These are phyloP conservation scores for Dicentrarchus labrax DNA, from an alignment of 2,113 vertebrate genomes.

Conservation along the genomic window DNA sequence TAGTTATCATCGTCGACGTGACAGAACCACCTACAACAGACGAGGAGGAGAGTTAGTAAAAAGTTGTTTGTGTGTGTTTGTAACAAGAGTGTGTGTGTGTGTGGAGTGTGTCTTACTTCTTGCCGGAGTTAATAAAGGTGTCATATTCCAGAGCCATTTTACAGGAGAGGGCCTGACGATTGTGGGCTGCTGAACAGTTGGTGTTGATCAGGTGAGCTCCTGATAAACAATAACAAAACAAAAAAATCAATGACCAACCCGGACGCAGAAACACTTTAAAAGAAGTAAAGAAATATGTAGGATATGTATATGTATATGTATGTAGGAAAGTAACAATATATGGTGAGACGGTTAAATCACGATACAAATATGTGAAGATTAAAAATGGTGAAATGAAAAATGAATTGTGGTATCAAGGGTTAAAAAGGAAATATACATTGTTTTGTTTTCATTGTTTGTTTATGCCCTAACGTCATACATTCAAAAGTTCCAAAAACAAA, in stretches of 20 bases:
- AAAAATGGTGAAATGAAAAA: too few species aligned
- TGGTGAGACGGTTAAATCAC: too few species aligned
- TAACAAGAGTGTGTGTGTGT: background rate
- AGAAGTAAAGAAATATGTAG: background rate
- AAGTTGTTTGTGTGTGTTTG: background rate
- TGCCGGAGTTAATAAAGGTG: conserved; percentile 88
- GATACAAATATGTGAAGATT: too few species aligned
- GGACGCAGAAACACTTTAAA: too few species aligned
- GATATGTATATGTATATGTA: too few species aligned
- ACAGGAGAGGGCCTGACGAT: conserved; percentile 93
- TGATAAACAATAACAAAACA: conserved; percentile 52
- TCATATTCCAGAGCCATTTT: conserved; percentile 96
- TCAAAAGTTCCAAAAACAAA: too few species aligned
- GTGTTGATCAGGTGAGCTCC: conserved; percentile 90
- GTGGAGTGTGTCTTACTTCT: conserved; percentile 87
- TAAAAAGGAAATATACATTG: too few species aligned
- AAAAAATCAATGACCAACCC: background rate
- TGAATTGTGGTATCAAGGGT: too few species aligned
- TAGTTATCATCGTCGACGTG: conserved; percentile 96
- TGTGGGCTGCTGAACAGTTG: conserved; percentile 93
- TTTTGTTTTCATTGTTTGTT: too few species aligned
- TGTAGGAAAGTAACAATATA: too few species aligned
- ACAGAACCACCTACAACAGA: conserved; percentile 91
- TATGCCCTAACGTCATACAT: too few species aligned
- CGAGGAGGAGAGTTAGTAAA: background rate